Conservation (phyloP, 2,113 vertebrate species). For the Camelus dromedarius region DNA sequence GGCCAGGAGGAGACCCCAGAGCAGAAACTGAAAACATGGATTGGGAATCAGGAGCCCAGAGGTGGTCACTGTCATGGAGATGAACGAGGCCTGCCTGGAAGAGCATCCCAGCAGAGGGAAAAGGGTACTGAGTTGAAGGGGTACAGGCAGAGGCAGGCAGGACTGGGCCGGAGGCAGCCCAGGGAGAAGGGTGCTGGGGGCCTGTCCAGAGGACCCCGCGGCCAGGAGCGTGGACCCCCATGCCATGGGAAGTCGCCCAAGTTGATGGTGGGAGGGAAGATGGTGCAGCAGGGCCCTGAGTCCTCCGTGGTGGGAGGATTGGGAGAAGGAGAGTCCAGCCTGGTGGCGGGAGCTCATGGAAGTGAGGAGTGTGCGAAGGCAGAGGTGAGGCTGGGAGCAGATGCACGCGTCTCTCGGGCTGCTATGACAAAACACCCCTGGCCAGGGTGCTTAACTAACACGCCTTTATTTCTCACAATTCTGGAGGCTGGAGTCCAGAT, state of each 20-base stretch:
- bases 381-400: background rate
- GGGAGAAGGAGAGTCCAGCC: background rate
- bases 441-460: background rate
- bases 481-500: background rate
- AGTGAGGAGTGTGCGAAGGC: rapidly evolving
- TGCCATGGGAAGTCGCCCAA: background rate
- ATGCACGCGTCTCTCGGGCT: background rate
- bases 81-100: background rate
- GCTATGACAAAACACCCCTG: background rate
- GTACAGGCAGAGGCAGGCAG: background rate
- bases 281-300: background rate
- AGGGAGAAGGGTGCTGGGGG: background rate
- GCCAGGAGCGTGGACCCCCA: background rate
- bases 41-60: background rate
- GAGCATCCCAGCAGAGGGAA: rapidly evolving
- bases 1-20: background rate
- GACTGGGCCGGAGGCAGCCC: no score
- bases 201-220: background rate
- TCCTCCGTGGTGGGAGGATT: background rate
- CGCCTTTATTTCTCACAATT: background rate
- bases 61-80: background rate
- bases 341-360: background rate
- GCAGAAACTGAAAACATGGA: background rate
- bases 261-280: background rate
- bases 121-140: background rate